phyloP scores from a whole-genome alignment of 1,140 invertebrate species.

The Aphidius ervi region DNA sequence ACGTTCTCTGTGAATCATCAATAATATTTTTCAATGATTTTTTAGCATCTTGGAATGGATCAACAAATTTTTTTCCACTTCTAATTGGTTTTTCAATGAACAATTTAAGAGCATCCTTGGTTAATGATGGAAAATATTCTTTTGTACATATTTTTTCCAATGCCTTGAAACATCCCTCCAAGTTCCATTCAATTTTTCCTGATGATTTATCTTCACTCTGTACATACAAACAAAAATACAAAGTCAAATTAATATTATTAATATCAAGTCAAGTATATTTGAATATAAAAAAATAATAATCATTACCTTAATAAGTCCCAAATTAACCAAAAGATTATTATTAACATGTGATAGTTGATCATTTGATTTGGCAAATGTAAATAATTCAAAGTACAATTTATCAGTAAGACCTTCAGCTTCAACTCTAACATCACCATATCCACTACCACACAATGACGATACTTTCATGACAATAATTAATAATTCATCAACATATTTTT shows the following conservation, averaged over 20 bases:
- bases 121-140: slow-evolving; percentile 54
- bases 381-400: slow-evolving; percentile 58
- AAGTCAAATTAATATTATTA: slow-evolving; percentile 14
- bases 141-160: slow-evolving; percentile 53
- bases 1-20: slow-evolving; percentile 31
- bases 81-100: slow-evolving; percentile 55
- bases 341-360: slow-evolving; percentile 55
- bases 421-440: slow-evolving; percentile 54
- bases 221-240: slow-evolving; percentile 20
- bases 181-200: slow-evolving; percentile 55
- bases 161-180: slow-evolving; percentile 58
- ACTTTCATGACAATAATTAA: slow-evolving; percentile 59
- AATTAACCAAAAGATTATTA: slow-evolving; percentile 63
- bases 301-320: slow-evolving; percentile 70
- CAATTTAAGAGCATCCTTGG: slow-evolving; percentile 55
- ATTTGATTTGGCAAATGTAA: slow-evolving; percentile 54
- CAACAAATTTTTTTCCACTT: slow-evolving; percentile 33
- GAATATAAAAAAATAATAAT: not conserved
- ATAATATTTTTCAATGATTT: slow-evolving; percentile 38
- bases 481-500: slow-evolving; percentile 50
- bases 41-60: slow-evolving; percentile 45
- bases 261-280: slow-evolving; percentile 5
- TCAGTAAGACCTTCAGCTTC: slow-evolving; percentile 55
- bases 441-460: slow-evolving; percentile 54
- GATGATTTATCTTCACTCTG: slow-evolving; percentile 58